Percentiles rank a stretch among this genome's conserved stretches.
Evolutionary conservation across 37 sponge, comb jelly and placozoan species (phyloP).

Genomic region (Mnemiopsis leidyi): DNA sequence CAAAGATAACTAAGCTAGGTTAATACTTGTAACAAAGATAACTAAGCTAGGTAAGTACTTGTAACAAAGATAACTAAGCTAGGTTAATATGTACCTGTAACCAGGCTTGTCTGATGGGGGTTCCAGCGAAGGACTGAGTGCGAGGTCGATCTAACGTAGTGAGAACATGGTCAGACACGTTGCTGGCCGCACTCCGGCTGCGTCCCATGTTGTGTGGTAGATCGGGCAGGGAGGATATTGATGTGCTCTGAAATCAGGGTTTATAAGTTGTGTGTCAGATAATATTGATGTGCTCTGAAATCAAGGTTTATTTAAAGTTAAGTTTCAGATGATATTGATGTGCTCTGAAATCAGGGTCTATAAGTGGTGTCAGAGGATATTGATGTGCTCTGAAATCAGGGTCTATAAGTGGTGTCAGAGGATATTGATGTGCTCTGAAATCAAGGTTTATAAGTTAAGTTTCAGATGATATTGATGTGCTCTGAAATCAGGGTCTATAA

Average conservation of each 20-base stretch:
- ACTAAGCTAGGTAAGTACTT: not conserved
- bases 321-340: not conserved
- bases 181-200: constrained; percentile 28
- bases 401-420: too few relatives aligned
- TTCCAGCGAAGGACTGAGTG: not conserved
- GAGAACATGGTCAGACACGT: not conserved
- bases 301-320: too few relatives aligned
- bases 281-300: not conserved
- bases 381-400: not conserved
- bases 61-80: not conserved
- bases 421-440: too few relatives aligned
- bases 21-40: too few relatives aligned
- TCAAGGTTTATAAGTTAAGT: too few relatives aligned
- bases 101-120: constrained; percentile 60
- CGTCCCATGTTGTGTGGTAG: not conserved
- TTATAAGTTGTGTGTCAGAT: too few relatives aligned
- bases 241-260: not conserved
- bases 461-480: too few relatives aligned
- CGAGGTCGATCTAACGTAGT: constrained; percentile 52
- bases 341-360: too few relatives aligned
- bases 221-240: not conserved
- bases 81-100: not conserved
- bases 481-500: too few relatives aligned
- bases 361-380: too few relatives aligned
- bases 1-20: too few relatives aligned